Evolutionary conservation across 2,888 invertebrate species (phyloP).

Genomic region (Scotopteryx bipunctaria): DNA sequence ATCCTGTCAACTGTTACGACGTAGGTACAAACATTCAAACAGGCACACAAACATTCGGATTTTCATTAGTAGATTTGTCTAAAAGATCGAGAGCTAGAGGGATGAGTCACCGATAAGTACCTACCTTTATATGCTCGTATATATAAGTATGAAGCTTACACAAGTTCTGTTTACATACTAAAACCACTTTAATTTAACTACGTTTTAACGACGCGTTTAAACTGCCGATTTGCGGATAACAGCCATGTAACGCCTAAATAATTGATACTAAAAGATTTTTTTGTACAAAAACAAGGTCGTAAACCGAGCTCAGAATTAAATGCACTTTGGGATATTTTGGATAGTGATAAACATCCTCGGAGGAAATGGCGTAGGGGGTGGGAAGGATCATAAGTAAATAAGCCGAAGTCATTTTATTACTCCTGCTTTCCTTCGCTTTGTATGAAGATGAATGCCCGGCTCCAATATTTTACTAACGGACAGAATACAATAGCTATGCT

Average conservation of each 20-base stretch:
- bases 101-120: too few relatives aligned
- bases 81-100: too few relatives aligned
- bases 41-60: too few relatives aligned
- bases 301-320: constrained; percentile 16
- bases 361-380: constrained; percentile 1
- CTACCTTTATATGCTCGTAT: too few relatives aligned
- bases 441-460: not conserved
- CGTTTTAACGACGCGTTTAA: constrained; percentile 32
- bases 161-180: constrained; percentile 23
- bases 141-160: not conserved
- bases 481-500: too few relatives aligned
- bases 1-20: too few relatives aligned
- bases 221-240: constrained; percentile 30
- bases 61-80: too few relatives aligned
- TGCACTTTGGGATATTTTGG: constrained; percentile 24
- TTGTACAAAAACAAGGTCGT: constrained; percentile 32
- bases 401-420: not conserved
- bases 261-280: constrained; percentile 29
- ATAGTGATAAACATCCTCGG: constrained; percentile 19
- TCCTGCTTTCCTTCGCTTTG: not conserved
- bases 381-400: constrained; percentile 7
- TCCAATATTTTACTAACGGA: too few relatives aligned
- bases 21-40: too few relatives aligned
- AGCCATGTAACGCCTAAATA: constrained; percentile 20
- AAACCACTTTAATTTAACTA: constrained; percentile 32